Evolutionary conservation across 2,797 vertebrate genomes (phyloP).

Genomic region (Centropyge bicolor): DNA sequence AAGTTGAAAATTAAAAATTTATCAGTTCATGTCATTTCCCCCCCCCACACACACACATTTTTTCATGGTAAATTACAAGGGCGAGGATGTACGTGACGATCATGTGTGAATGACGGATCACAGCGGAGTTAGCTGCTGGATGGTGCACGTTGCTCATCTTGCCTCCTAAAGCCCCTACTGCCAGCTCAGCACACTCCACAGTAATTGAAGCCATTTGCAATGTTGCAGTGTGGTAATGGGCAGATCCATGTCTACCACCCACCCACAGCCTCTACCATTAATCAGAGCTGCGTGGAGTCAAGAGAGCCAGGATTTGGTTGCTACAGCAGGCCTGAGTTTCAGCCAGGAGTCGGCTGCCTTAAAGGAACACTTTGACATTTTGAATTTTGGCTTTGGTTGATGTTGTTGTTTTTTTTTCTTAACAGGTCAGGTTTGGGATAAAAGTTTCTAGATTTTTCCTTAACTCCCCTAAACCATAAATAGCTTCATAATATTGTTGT

Average conservation of each 20-base stretch:
- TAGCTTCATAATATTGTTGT: slow-evolving; percentile 10
- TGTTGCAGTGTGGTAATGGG: slow-evolving; percentile 89
- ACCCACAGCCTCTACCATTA: slow-evolving; percentile 88
- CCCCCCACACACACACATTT: background rate
- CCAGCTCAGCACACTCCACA: slow-evolving; percentile 88
- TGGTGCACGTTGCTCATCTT: slow-evolving; percentile 79
- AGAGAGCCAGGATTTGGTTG: slow-evolving; percentile 80
- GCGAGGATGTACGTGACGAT: slow-evolving; percentile 43
- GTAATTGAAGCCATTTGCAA: slow-evolving; percentile 92
- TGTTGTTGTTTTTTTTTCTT: slow-evolving; percentile 1
- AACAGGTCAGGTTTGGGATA: slow-evolving; percentile 26
- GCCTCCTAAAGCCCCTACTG: slow-evolving; percentile 80
- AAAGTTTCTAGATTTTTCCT: slow-evolving; percentile 55
- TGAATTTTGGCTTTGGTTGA: slow-evolving; percentile 56
- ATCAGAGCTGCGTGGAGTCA: slow-evolving; percentile 86
- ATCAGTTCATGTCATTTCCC: background rate
- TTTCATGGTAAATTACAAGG: slow-evolving; percentile 38
- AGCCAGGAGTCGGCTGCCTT: slow-evolving; percentile 80
- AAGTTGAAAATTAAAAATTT: slow-evolving; percentile 19
- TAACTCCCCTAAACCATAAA: slow-evolving; percentile 14
- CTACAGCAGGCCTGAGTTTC: slow-evolving; percentile 78
- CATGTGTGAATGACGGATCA: slow-evolving; percentile 73
- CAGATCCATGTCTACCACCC: slow-evolving; percentile 88
- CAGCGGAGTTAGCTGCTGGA: slow-evolving; percentile 73
- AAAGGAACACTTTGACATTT: slow-evolving; percentile 76